A percentile compares a stretch with the other conserved stretches of the same genome.
These are phyloP conservation scores for Mythimna pallens DNA, from an alignment of 2,888 invertebrate species.

Conservation along the genomic window DNA sequence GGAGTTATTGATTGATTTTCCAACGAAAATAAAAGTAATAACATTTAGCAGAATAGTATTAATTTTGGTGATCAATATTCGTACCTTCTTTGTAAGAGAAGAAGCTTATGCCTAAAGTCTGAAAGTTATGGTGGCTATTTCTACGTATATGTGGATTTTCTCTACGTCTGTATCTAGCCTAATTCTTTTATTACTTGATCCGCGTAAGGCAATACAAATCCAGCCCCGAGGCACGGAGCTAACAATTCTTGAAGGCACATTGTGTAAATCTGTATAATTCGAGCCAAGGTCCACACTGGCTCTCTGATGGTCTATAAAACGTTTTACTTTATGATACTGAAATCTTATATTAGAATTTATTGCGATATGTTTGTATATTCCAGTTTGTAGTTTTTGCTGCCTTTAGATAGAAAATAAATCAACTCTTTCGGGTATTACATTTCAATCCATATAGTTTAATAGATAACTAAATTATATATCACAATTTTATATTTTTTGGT, in stretches of 20 bases:
- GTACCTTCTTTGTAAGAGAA: not conserved
- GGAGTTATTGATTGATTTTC: too few species aligned
- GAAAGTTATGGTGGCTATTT: not conserved
- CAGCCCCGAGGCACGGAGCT: constrained; percentile 57
- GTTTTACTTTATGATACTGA: constrained; percentile 58
- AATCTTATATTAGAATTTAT: constrained; percentile 29
- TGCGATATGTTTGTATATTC: constrained; percentile 1
- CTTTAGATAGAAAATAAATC: constrained; percentile 11
- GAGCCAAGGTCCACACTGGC: constrained; percentile 39
- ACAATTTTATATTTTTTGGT: not conserved
- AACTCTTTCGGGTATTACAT: not conserved
- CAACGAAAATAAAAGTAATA: too few species aligned
- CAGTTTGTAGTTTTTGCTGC: not conserved
- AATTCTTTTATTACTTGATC: constrained; percentile 55
- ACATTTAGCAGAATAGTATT: too few species aligned
- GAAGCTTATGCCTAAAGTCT: not conserved
- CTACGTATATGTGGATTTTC: not conserved
- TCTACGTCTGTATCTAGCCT: constrained; percentile 27
- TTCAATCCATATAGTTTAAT: not conserved
- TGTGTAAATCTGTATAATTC: constrained; percentile 63
- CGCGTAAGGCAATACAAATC: constrained; percentile 51
- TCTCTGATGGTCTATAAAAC: constrained; percentile 63
- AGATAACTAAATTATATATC: constrained; percentile 6
- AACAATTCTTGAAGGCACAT: constrained; percentile 64
- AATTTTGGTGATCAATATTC: not conserved